phyloP scores from a whole-genome alignment of 2,888 invertebrate species.

The Xestia rhomboidea region DNA sequence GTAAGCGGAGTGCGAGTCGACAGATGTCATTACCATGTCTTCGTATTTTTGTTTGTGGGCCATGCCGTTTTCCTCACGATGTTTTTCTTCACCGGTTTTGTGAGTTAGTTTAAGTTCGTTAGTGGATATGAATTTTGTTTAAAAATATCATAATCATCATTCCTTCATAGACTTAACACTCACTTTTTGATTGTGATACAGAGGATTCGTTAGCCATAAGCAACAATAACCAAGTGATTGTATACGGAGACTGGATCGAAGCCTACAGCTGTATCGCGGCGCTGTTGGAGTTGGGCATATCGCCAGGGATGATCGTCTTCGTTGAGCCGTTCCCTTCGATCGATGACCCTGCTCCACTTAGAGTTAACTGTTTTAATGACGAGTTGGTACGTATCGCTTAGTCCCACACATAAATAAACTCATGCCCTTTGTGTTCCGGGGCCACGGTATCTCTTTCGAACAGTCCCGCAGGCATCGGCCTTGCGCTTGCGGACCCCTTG shows the following conservation, averaged over 20 bases:
- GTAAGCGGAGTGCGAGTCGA: background rate
- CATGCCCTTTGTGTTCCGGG: background rate
- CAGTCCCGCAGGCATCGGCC: no score
- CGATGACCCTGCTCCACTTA: constrained; percentile 73
- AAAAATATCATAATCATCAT: background rate
- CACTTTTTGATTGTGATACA: constrained; percentile 42
- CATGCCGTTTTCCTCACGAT: background rate
- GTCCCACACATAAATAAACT: background rate
- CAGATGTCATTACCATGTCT: background rate
- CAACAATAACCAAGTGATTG: constrained; percentile 84
- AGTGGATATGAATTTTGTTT: background rate
- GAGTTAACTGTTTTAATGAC: constrained; percentile 87
- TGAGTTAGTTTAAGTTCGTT: background rate
- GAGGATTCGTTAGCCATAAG: constrained; percentile 69
- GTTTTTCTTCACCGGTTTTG: background rate
- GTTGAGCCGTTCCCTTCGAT: constrained; percentile 89
- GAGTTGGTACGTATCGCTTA: constrained; percentile 73
- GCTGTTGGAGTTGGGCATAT: constrained; percentile 91
- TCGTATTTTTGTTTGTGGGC: background rate
- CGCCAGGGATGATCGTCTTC: constrained; percentile 89
- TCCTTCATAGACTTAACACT: background rate
- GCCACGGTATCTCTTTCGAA: no score
- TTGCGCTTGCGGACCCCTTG: no score
- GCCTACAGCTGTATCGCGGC: constrained; percentile 92
- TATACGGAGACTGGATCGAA: constrained; percentile 93